Percentiles rank a stretch among this genome's conserved stretches.
phyloP scores from a whole-genome alignment of 2,888 invertebrate genomes.

The Marronus borbonicus region DNA sequence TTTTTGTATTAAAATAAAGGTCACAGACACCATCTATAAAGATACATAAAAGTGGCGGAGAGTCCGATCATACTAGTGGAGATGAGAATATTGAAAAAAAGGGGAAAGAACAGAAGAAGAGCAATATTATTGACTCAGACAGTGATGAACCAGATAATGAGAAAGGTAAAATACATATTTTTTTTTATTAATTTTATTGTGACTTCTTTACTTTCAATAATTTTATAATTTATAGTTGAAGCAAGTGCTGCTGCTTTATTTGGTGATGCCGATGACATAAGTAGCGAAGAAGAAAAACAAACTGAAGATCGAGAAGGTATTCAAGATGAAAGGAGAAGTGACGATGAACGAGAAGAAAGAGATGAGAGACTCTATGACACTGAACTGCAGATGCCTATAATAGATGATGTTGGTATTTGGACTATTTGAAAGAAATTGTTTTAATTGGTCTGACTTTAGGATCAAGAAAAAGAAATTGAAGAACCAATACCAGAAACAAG shows the following conservation, averaged over 20 bases:
- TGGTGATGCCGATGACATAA: slow-evolving; percentile 95
- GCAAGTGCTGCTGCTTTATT: slow-evolving; percentile 89
- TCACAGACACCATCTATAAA: slow-evolving; percentile 61
- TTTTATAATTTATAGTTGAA: slow-evolving; percentile 59
- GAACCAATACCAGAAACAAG: slow-evolving; percentile 92
- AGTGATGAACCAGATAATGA: slow-evolving; percentile 74
- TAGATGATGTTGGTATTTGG: slow-evolving; percentile 52
- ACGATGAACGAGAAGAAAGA: slow-evolving; percentile 65
- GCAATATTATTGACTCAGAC: slow-evolving; percentile 77
- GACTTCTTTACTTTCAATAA: background rate
- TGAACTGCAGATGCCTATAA: slow-evolving; percentile 52
- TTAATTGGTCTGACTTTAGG: slow-evolving; percentile 62
- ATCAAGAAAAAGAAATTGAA: slow-evolving; percentile 81
- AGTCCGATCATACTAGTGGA: slow-evolving; percentile 67
- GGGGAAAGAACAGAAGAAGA: slow-evolving; percentile 62
- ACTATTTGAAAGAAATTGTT: background rate
- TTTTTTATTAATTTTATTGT: too few relatives aligned
- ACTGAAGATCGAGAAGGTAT: slow-evolving; percentile 65
- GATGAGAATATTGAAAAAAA: slow-evolving; percentile 64
- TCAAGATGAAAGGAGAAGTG: slow-evolving; percentile 63
- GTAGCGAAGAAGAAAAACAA: slow-evolving; percentile 84
- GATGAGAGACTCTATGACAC: slow-evolving; percentile 72
- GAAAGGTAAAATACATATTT: slow-evolving; percentile 7
- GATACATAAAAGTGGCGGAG: slow-evolving; percentile 56
- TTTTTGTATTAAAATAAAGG: slow-evolving; percentile 57